phyloP scores from a whole-genome alignment of 2,113 vertebrate genomes.

The Anseranas semipalmata region DNA sequence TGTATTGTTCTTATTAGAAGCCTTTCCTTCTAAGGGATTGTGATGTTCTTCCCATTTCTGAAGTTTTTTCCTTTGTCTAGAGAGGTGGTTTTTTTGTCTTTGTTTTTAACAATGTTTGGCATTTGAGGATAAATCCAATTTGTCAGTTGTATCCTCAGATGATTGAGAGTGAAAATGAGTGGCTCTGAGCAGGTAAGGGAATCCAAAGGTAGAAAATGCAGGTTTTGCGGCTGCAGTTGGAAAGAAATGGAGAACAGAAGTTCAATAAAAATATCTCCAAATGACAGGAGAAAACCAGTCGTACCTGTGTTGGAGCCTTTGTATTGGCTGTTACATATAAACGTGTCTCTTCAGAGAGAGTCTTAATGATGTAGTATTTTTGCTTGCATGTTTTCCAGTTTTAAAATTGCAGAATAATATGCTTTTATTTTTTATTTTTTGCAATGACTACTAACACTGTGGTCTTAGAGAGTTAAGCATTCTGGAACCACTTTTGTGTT shows the following conservation, averaged over 20 bases:
- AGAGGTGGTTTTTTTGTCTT: rapidly evolving
- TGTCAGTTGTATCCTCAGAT: neutral
- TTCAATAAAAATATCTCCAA: neutral
- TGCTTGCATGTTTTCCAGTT: neutral
- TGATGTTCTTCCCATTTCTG: neutral
- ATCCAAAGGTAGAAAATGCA: neutral
- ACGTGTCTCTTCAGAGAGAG: neutral
- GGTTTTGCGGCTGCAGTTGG: neutral
- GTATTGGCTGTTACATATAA: neutral
- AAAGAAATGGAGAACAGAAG: neutral
- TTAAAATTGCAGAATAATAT: neutral
- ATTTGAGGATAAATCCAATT: neutral
- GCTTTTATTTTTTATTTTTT: neutral
- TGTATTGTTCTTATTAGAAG: neutral
- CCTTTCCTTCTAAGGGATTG: neutral
- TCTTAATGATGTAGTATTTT: neutral
- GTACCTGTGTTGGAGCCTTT: neutral
- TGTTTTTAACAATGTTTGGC: neutral
- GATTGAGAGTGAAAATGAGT: neutral
- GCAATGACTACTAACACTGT: neutral
- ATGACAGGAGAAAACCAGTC: neutral
- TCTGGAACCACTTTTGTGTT: neutral
- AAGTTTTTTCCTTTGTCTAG: neutral
- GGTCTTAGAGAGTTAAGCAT: neutral
- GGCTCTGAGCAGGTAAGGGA: neutral